Conservation (phyloP, 92 coral and sea anemone species). For the Palythoa heliodiscus region DNA sequence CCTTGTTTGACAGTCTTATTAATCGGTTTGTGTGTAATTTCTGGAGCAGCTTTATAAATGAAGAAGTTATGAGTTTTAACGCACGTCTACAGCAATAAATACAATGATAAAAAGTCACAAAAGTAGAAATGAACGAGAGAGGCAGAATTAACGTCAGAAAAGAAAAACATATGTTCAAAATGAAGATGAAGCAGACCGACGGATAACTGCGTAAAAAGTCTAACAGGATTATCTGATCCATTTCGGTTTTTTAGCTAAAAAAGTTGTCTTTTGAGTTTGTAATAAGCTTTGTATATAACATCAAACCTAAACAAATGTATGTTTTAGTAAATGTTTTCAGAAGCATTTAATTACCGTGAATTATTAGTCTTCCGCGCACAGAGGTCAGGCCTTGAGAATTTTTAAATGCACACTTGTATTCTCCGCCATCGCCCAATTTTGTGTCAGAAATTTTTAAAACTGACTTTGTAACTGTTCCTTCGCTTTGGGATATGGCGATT, state of each 20-base stretch:
- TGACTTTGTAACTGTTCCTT: not conserved
- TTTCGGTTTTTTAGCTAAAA: too few species aligned
- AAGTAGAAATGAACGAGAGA: not conserved
- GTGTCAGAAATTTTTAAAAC: slow-evolving; percentile 18
- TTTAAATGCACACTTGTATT: slow-evolving; percentile 2
- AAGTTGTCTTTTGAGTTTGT: too few species aligned
- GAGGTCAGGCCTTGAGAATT: not conserved
- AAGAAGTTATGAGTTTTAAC: not conserved
- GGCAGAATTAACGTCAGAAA: too few species aligned
- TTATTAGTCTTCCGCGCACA: not conserved
- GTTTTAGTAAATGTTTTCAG: too few species aligned
- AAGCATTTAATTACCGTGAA: slow-evolving; percentile 9
- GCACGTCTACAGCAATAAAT: not conserved
- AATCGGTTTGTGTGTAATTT: not conserved
- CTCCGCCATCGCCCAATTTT: slow-evolving; percentile 14
- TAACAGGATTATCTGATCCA: too few species aligned
- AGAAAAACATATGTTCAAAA: too few species aligned
- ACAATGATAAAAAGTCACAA: not conserved
- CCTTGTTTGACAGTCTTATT: slow-evolving; percentile 6
- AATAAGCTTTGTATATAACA: not conserved
- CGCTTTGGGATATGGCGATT: not conserved
- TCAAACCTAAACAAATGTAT: not conserved
- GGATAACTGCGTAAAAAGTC: too few species aligned
- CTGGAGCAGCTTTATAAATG: slow-evolving; percentile 13
- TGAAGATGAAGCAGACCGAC: too few species aligned